Evolutionary conservation across 2,888 invertebrate genomes (phyloP).

Genomic region (Cheiracanthium punctorium): DNA sequence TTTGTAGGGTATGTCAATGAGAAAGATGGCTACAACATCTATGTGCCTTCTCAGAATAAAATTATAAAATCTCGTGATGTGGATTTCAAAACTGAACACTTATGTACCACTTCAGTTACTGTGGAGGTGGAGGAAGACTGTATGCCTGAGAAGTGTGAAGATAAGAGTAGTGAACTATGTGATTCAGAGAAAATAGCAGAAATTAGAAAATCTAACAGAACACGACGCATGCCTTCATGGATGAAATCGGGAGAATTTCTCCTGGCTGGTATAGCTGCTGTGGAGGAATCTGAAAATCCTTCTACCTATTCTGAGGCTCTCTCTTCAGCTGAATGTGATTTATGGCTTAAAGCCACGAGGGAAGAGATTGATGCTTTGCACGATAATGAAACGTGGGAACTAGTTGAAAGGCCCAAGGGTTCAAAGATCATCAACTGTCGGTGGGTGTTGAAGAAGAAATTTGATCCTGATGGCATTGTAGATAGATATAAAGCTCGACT

Average conservation of each 20-base stretch:
- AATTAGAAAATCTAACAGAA: too few relatives aligned
- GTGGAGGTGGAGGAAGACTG: not conserved
- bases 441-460: conserved; percentile 21
- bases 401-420: conserved; percentile 6
- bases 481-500: conserved; percentile 72
- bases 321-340: too few relatives aligned
- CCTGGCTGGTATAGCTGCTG: conserved; percentile 3
- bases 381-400: conserved; percentile 22
- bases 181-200: too few relatives aligned
- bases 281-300: not conserved
- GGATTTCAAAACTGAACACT: not conserved
- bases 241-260: conserved; percentile 30
- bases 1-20: too few relatives aligned
- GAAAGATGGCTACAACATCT: too few relatives aligned
- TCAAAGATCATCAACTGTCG: conserved; percentile 9
- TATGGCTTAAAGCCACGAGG: not conserved
- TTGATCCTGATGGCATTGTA: not conserved
- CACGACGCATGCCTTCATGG: too few relatives aligned
- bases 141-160: too few relatives aligned
- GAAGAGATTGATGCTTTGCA: conserved; percentile 7
- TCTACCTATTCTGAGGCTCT: too few relatives aligned
- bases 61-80: too few relatives aligned
- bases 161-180: too few relatives aligned
- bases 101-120: conserved; percentile 5
- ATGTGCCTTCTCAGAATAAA: too few relatives aligned